These are phyloP conservation scores for Pseudocheirus occidentalis DNA, from an alignment of 2,797 vertebrate species.

Conservation along the genomic window DNA sequence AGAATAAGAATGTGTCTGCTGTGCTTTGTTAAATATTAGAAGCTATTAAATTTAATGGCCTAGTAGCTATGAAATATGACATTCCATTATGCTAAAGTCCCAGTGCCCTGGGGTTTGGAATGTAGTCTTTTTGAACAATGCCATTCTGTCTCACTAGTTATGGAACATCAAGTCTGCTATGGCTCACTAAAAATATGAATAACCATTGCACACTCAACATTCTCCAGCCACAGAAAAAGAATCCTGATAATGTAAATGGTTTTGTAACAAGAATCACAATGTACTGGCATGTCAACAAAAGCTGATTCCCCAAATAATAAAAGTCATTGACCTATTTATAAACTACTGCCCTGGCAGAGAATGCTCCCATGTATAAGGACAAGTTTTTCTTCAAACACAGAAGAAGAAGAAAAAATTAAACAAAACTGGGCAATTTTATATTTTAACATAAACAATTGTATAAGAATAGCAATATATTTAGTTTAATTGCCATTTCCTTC, in stretches of 20 bases:
- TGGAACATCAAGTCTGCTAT: conserved; percentile 3
- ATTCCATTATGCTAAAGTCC: conserved; percentile 23
- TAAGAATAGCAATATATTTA: neutral
- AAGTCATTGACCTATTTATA: conserved; percentile 45
- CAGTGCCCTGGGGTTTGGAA: conserved; percentile 10
- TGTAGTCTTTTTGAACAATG: neutral
- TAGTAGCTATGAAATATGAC: conserved; percentile 21
- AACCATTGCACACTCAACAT: neutral
- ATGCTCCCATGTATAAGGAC: neutral
- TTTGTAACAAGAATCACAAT: conserved; percentile 48
- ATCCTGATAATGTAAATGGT: conserved; percentile 44
- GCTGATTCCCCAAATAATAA: conserved; percentile 4
- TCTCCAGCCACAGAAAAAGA: conserved; percentile 47
- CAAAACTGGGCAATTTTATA: neutral
- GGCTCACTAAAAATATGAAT: conserved; percentile 14
- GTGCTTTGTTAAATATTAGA: conserved; percentile 22
- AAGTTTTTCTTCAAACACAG: neutral
- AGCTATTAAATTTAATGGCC: conserved; percentile 37
- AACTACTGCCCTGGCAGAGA: neutral
- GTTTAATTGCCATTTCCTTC: neutral
- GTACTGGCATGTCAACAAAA: conserved; percentile 36
- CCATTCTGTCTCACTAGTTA: neutral
- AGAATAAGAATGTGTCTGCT: neutral
- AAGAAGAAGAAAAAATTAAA: neutral
- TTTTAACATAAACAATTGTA: conserved; percentile 23